Base-by-base conservation (phyloP, 1,140 invertebrate species). In the Drosophila mojavensis region DNA sequence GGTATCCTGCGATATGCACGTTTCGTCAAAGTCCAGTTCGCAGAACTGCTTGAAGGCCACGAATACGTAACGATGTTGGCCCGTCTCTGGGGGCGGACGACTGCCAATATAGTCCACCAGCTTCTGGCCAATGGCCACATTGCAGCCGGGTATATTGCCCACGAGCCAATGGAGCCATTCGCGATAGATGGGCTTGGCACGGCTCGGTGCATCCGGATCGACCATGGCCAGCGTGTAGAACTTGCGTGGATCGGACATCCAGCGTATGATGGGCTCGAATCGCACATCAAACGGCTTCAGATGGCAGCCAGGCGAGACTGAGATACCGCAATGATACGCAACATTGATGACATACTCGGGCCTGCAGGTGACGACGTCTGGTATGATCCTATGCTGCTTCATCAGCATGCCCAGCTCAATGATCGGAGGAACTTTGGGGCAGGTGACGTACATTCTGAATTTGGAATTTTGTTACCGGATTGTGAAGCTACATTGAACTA, bases 161-260 rank as follows among this genome's bases (percentile, higher is more conserved):
- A 98, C 96, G 5, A 98, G 91, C 97, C 97, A 98, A 91, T 98
- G 97, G 78, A 97, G 95, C 96, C 96, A 98, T 93, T 98, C 96
- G 9, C 97, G 93, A 81, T 94, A 96, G 45, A 94, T 96, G 0
- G 95, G 96, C 54, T 96, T 93, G 1, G 94, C 92, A 1, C 97
- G 94, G 81, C 95, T 96, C 5, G 97, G 97, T 7, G 67, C 58
- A 67, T 91, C 90, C 26, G 83, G 66, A 64, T 91, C 84, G 95
- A 89, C 30, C 78, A 97, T 95, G 74, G 95, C 94, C 1, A 98
- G 90, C 3, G 96, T 97, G 79, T 98, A 98, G 65, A 94, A 95
- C 13, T 92, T 84, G 41, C 91, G 80, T 1, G 93, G 53, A 13
- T 96, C 94, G 7, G 94, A 94, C 6, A 93, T 81, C 94, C 95